These are phyloP conservation scores for Sisor rabdophorus DNA, from an alignment of 2,113 vertebrate species.

Conservation along the genomic window DNA sequence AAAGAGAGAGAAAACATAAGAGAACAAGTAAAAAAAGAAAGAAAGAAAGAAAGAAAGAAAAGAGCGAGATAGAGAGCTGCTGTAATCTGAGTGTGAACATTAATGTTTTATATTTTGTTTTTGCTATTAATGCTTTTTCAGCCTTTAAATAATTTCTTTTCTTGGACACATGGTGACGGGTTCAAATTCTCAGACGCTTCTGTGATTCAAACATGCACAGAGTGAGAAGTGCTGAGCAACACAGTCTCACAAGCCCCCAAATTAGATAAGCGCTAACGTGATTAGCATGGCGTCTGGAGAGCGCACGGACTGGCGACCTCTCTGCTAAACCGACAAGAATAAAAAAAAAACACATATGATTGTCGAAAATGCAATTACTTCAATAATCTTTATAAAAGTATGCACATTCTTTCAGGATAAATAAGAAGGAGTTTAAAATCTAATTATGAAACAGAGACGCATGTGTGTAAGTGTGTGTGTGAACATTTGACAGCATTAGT, in stretches of 20 bases:
- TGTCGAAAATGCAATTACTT: background rate
- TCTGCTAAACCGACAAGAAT: too few species aligned
- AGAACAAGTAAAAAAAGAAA: too few species aligned
- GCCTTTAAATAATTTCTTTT: background rate
- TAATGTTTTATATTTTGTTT: background rate
- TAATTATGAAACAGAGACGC: background rate
- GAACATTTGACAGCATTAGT: background rate
- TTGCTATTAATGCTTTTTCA: background rate
- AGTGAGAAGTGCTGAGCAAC: background rate
- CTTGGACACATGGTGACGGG: background rate
- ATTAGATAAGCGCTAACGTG: constrained; percentile 10
- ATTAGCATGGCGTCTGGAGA: background rate
- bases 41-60: too few species aligned
- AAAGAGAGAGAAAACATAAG: too few species aligned
- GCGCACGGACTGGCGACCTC: background rate
- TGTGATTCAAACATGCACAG: constrained; percentile 11
- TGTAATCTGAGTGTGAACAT: too few species aligned
- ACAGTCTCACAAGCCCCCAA: background rate
- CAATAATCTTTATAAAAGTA: background rate
- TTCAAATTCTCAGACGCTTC: background rate
- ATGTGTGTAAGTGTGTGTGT: constrained; percentile 23
- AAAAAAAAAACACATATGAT: background rate
- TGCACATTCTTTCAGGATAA: background rate
- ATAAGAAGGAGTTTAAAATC: background rate
- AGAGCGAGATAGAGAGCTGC: too few species aligned